Conservation (phyloP, 37 sponge, comb jelly and placozoan genomes). For the Ephydatia muelleri region DNA sequence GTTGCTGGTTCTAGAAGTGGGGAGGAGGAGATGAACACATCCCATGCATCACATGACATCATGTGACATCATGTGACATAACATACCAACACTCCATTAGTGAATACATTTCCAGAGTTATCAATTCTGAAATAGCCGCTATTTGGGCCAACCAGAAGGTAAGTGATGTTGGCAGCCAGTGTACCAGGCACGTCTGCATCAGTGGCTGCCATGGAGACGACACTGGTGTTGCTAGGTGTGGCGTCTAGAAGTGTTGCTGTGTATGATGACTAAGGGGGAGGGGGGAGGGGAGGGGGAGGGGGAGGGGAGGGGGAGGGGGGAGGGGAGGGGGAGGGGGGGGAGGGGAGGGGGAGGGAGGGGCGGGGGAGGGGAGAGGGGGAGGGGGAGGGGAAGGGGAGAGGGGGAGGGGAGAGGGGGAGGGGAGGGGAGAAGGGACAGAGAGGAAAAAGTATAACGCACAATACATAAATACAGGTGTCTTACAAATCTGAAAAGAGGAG, state of each 20-base stretch:
- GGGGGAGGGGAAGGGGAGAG: not conserved
- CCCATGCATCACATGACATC: not conserved
- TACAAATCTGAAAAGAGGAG: slow-evolving; percentile 27
- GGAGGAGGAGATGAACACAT: not conserved
- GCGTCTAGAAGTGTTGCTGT: slow-evolving; percentile 21
- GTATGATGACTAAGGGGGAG: not conserved
- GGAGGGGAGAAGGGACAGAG: too few relatives aligned
- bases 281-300: not conserved
- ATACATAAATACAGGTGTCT: not conserved
- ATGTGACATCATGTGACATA: too few relatives aligned
- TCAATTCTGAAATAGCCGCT: slow-evolving; percentile 21
- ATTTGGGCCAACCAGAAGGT: slow-evolving; percentile 14
- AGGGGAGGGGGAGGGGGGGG: too few relatives aligned
- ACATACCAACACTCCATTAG: slow-evolving; percentile 16
- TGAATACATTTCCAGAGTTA: slow-evolving; percentile 33
- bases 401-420: too few relatives aligned
- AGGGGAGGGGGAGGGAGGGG: not conserved
- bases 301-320: too few relatives aligned
- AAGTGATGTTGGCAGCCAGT: slow-evolving; percentile 16
- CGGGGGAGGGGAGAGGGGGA: not conserved
- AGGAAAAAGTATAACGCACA: not conserved
- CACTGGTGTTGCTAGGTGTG: slow-evolving; percentile 10
- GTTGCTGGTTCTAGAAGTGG: not conserved
- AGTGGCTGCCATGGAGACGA: slow-evolving; percentile 41
- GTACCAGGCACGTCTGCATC: slow-evolving; percentile 42